Conservation (phyloP, 2,113 vertebrate species). For the Dicerorhinus sumatrensis region DNA sequence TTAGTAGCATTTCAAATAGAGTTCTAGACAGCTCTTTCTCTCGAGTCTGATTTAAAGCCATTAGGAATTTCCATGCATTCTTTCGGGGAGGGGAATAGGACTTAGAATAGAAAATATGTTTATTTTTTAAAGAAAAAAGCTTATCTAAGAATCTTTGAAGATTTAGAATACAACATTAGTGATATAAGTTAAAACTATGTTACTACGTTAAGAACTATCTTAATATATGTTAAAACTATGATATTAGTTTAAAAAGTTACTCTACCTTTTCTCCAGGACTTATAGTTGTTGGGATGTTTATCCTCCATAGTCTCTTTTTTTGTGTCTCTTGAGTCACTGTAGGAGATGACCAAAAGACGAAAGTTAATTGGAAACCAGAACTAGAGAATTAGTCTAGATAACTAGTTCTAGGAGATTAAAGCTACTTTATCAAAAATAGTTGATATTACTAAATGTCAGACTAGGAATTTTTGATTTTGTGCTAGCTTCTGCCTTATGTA, state of each 20-base stretch:
- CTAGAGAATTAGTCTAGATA: conserved; percentile 42
- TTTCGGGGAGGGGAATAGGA: not conserved
- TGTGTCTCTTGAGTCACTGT: conserved; percentile 54
- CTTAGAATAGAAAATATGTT: conserved; percentile 7
- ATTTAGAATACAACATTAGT: conserved; percentile 19
- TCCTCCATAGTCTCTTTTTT: conserved; percentile 1
- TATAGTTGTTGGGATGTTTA: conserved; percentile 28
- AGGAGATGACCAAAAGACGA: not conserved
- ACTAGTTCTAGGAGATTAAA: not conserved
- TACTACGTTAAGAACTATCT: not conserved
- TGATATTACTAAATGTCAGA: not conserved
- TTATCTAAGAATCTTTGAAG: conserved; percentile 48
- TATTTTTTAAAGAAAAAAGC: conserved; percentile 25
- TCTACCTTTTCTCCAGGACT: conserved; percentile 48
- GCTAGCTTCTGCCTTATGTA: not conserved
- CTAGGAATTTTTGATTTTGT: not conserved
- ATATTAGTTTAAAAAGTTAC: not conserved
- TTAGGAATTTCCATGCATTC: not conserved
- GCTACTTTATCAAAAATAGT: conserved; percentile 1
- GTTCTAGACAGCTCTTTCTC: not conserved
- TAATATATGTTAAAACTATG: conserved; percentile 14
- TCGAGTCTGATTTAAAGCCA: conserved; percentile 23
- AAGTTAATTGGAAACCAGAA: conserved; percentile 45
- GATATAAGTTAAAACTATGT: conserved; percentile 3
- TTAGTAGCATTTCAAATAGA: conserved; percentile 34